A percentile compares a stretch with the other conserved stretches of the same genome.
phyloP scores from a whole-genome alignment of 2,797 vertebrate species.

The Semotilus atromaculatus region DNA sequence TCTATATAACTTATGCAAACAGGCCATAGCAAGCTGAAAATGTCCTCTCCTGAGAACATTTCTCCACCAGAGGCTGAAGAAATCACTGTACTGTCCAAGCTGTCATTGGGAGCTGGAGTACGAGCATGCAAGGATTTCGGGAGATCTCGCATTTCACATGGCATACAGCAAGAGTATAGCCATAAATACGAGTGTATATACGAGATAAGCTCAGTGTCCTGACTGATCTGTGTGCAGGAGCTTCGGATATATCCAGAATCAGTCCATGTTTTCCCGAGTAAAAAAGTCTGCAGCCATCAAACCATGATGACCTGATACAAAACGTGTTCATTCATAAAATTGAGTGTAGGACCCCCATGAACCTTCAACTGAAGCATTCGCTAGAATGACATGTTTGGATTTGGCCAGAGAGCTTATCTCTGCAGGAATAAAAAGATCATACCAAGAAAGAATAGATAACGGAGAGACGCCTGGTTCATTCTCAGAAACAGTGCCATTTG shows the following conservation, averaged over 20 bases:
- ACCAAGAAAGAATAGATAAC: constrained; percentile 48
- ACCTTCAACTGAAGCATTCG: not conserved
- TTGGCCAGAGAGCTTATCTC: constrained; percentile 56
- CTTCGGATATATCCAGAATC: not conserved
- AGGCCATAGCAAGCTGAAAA: constrained; percentile 28
- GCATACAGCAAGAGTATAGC: constrained; percentile 26
- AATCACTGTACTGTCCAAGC: not conserved
- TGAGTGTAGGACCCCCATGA: not conserved
- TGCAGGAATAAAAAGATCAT: constrained; percentile 64
- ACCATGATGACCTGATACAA: not conserved
- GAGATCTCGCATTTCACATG: constrained; percentile 11
- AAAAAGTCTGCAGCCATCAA: not conserved
- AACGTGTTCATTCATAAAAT: not conserved
- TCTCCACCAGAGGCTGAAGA: constrained; percentile 4
- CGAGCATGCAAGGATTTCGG: constrained; percentile 29
- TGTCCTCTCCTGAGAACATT: constrained; percentile 17
- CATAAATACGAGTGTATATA: constrained; percentile 29
- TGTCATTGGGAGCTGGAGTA: not conserved
- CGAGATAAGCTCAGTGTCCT: constrained; percentile 55
- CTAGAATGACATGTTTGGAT: constrained; percentile 4
- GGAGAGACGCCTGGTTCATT: constrained; percentile 32
- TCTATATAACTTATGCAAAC: constrained; percentile 16
- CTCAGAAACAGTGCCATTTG: constrained; percentile 19
- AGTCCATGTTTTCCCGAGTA: constrained; percentile 11
- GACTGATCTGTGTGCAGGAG: constrained; percentile 1